Evolutionary conservation across 2,888 invertebrate genomes (phyloP), one percentile per base, ranked within the genome.

Genomic region (Sycophila texana): DNA sequence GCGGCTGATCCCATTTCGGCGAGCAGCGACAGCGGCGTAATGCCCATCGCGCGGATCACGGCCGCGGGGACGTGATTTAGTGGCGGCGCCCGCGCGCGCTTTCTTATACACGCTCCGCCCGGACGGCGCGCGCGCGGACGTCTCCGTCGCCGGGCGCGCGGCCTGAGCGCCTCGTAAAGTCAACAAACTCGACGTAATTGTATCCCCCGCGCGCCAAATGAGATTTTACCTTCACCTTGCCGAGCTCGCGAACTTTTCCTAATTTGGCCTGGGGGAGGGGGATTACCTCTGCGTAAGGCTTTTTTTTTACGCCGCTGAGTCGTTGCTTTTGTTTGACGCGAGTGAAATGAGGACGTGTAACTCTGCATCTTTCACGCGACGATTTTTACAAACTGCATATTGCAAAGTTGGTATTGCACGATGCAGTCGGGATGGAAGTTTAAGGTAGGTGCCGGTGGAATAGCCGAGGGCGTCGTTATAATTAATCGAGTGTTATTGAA

Each of bases 131-230:
- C 57, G 20, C 47, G 22, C 22, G 47, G 74, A 57, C 26, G 26
- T 63, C 63, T 74, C 58, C 60, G 84, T 84, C 83, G 82, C 66
- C 84, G 68, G 39, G n/a, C n/a, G 30, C 5, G 39, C 57, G 30
- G 10, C 26, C 47, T n/a, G 63, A 16, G 63, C 20, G 66, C 74
- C 86, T 85, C 85, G 87, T 87, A 86, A 86, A 87, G 84, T 84
- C 86, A 82, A 84, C 85, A 84, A 85, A 86, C 86, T 84, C 84
- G 82, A 83, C 82, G 87, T 85, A 87, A 87, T 87, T 87, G 86
- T 85, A 85, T 86, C 85, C 82, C 83, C 63, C 47, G 58, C 84
- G 84, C 26, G 74, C 82, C 83, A 86, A 86, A 87, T 86, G 85
- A 86, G 85, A 87, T 87, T 86, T 86, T 82, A 83, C 85, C 82